Conservation (phyloP, 2,888 invertebrate species). For the Agonopterix alstromeriana region DNA sequence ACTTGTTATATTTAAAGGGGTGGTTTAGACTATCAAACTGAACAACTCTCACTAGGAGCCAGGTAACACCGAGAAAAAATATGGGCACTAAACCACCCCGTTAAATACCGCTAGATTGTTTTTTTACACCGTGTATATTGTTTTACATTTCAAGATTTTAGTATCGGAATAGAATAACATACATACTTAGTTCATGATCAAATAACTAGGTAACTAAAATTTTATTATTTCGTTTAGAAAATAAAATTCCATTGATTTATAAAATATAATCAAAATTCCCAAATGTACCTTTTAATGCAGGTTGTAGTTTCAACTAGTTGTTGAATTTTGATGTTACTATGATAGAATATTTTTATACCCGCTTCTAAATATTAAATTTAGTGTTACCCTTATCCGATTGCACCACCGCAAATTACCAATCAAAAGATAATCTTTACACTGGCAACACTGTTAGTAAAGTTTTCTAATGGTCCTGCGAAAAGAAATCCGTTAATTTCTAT, state of each 20-base stretch:
- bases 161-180: background rate
- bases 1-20: too few relatives aligned
- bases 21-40: too few relatives aligned
- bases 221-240: background rate
- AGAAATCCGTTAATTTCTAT: too few relatives aligned
- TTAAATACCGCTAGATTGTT: too few relatives aligned
- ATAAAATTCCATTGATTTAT: background rate
- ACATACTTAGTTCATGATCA: background rate
- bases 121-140: too few relatives aligned
- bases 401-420: background rate
- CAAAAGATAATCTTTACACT: too few relatives aligned
- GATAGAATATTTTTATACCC: conserved; percentile 58
- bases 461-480: too few relatives aligned
- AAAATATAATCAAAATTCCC: conserved; percentile 5
- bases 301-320: conserved; percentile 33
- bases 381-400: conserved; percentile 2
- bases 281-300: conserved; percentile 20
- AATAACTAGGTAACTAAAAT: background rate
- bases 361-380: conserved; percentile 23
- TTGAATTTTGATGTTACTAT: conserved; percentile 22
- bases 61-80: too few relatives aligned
- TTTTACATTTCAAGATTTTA: background rate
- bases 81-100: too few relatives aligned
- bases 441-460: too few relatives aligned
- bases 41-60: too few relatives aligned